Conservation (phyloP, 2,888 invertebrate genomes). For the Leucozona laternaria region DNA sequence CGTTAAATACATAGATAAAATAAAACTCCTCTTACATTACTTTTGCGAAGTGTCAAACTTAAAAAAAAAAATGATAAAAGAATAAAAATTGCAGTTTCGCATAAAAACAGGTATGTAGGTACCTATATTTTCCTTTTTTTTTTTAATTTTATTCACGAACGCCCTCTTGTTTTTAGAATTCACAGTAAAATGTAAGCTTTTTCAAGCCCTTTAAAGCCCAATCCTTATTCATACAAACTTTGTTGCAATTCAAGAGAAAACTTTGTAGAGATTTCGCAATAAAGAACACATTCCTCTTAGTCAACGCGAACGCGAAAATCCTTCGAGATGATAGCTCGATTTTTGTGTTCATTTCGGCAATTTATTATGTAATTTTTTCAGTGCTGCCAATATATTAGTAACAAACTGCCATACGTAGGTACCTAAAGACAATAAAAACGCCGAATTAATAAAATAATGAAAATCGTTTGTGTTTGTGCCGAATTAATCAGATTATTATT, state of each 20-base stretch:
- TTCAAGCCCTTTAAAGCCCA: slow-evolving; percentile 1
- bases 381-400: slow-evolving; percentile 48
- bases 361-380: slow-evolving; percentile 34
- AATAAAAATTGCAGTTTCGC: no score
- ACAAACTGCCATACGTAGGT: slow-evolving; percentile 28
- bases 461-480: not conserved
- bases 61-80: no score
- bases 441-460: not conserved
- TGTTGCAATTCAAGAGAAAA: slow-evolving; percentile 29
- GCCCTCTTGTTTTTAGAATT: slow-evolving; percentile 41
- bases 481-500: not conserved
- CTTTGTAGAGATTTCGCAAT: slow-evolving; percentile 28
- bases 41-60: no score
- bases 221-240: not conserved
- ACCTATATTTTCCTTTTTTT: no score
- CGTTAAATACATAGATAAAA: no score
- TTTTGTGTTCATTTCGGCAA: slow-evolving; percentile 61
- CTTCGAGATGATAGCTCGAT: slow-evolving; percentile 57
- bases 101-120: no score
- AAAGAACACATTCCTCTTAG: slow-evolving; percentile 45
- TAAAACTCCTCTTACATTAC: no score
- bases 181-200: slow-evolving; percentile 4
- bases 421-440: slow-evolving; percentile 3
- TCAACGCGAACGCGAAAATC: slow-evolving; percentile 59
- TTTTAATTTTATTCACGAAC: not conserved